Conservation (phyloP, 2,113 vertebrate species). For the Corythaeola cristata region DNA sequence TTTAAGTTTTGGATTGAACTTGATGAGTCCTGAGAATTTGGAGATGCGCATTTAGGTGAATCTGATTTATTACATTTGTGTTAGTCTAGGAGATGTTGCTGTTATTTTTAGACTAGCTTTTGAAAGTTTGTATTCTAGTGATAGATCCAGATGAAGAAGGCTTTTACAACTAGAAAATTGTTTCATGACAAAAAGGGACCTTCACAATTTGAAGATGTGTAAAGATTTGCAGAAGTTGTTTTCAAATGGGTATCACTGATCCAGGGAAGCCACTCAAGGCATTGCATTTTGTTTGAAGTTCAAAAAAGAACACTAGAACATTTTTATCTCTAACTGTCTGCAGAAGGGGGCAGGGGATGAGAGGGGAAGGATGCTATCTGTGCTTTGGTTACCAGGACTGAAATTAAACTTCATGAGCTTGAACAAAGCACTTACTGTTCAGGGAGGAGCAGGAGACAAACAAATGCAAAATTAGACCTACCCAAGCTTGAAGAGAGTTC, state of each 20-base stretch:
- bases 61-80: not conserved
- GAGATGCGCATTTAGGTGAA: not conserved
- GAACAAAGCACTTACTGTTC: slow-evolving; percentile 5
- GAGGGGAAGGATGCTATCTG: not conserved
- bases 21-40: not conserved
- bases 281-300: not conserved
- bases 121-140: not conserved
- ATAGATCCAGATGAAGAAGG: not conserved
- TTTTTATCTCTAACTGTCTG: not conserved
- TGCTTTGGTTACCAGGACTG: not conserved
- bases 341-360: not conserved
- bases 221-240: not conserved
- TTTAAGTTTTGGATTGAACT: not conserved
- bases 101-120: not conserved
- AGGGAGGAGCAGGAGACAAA: not conserved
- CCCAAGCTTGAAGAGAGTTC: not conserved
- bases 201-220: not conserved
- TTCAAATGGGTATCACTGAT: not conserved
- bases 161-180: not conserved
- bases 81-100: not conserved
- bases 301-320: not conserved
- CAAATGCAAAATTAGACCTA: not conserved
- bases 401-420: not conserved
- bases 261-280: not conserved
- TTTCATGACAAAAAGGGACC: not conserved